Evolutionary conservation across 2,797 vertebrate species (phyloP).

Genomic region (Bovichtus variegatus): DNA sequence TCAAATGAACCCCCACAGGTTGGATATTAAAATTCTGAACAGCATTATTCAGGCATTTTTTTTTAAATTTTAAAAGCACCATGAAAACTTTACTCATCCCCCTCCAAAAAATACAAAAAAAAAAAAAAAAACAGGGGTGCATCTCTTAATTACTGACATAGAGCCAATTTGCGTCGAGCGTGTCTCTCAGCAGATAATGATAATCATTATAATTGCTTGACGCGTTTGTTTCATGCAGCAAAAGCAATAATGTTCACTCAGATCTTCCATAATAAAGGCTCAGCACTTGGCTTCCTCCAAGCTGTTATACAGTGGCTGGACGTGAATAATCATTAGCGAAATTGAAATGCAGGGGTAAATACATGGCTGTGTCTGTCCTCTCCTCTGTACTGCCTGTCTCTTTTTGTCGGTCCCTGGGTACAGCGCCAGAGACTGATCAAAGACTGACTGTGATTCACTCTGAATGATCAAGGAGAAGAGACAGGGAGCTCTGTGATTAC

Average conservation of each 20-base stretch:
- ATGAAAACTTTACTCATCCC: slow-evolving; percentile 60
- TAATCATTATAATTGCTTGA: slow-evolving; percentile 83
- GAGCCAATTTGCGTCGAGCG: slow-evolving; percentile 77
- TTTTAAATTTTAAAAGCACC: slow-evolving; percentile 70
- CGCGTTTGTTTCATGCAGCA: slow-evolving; percentile 82
- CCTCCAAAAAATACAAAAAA: slow-evolving; percentile 24
- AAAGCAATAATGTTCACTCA: slow-evolving; percentile 83
- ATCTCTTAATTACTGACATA: slow-evolving; percentile 82
- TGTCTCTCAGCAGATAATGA: slow-evolving; percentile 83
- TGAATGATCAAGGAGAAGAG: slow-evolving; percentile 79
- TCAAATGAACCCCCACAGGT: slow-evolving; percentile 61
- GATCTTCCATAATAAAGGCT: slow-evolving; percentile 81
- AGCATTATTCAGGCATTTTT: slow-evolving; percentile 40
- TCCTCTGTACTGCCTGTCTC: slow-evolving; percentile 70
- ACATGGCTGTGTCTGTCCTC: slow-evolving; percentile 67
- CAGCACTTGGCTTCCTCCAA: slow-evolving; percentile 72
- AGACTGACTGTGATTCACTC: slow-evolving; percentile 75
- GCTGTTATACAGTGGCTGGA: slow-evolving; percentile 78
- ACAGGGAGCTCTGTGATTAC: slow-evolving; percentile 77
- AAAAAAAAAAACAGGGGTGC: slow-evolving; percentile 66
- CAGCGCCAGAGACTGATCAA: slow-evolving; percentile 78
- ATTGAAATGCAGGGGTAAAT: slow-evolving; percentile 81
- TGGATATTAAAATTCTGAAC: slow-evolving; percentile 63
- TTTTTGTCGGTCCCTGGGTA: slow-evolving; percentile 68
- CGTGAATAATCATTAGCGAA: slow-evolving; percentile 80